These are phyloP conservation scores for Cotesia congregata DNA, from an alignment of 2,888 invertebrate genomes.

Conservation along the genomic window DNA sequence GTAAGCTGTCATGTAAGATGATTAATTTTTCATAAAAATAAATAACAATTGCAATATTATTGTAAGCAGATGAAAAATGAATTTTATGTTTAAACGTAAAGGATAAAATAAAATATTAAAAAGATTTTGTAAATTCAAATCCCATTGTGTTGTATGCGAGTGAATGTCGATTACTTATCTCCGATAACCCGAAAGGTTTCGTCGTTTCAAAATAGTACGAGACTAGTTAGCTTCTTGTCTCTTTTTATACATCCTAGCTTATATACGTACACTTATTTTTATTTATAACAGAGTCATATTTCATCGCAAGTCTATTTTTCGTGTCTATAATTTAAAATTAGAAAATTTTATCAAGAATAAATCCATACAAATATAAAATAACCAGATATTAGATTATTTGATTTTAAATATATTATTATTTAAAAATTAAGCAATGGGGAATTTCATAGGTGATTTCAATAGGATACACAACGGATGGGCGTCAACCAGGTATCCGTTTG, in stretches of 20 bases:
- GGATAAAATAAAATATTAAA: slow-evolving; percentile 1
- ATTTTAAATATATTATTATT: background rate
- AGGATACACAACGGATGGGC: slow-evolving; percentile 38
- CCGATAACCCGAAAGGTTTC: slow-evolving; percentile 41
- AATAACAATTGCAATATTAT: background rate
- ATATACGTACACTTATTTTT: background rate
- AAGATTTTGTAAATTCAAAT: slow-evolving; percentile 14
- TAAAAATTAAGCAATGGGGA: background rate
- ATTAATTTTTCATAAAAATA: background rate
- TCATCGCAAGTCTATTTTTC: background rate
- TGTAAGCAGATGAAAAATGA: background rate
- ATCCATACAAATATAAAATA: too few relatives aligned
- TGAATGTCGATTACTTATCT: slow-evolving; percentile 29
- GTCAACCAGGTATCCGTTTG: slow-evolving; percentile 39
- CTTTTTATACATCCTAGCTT: background rate
- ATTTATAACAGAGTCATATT: background rate
- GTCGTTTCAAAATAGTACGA: slow-evolving; percentile 25
- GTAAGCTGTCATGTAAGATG: background rate
- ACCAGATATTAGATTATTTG: too few relatives aligned
- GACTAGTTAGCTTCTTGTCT: slow-evolving; percentile 3
- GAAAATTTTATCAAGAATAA: background rate
- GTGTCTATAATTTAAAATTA: background rate
- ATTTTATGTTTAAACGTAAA: background rate
- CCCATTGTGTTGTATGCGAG: slow-evolving; percentile 20
- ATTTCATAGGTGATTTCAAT: slow-evolving; percentile 13